These are phyloP conservation scores for Ceramica pisi DNA, from an alignment of 2,888 invertebrate genomes.

Conservation along the genomic window DNA sequence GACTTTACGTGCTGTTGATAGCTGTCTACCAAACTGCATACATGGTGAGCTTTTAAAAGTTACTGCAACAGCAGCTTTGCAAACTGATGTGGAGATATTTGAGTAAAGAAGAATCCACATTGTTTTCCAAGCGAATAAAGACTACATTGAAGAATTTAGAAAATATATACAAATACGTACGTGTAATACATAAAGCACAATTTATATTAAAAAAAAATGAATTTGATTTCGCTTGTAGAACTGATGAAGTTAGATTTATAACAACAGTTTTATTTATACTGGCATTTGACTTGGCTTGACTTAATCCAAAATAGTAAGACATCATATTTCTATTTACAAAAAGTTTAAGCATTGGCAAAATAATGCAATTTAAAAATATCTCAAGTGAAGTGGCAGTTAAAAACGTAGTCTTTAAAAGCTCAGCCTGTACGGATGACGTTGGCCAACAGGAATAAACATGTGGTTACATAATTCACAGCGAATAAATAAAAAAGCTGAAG, in stretches of 20 bases:
- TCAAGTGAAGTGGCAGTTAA: background rate
- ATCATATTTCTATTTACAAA: background rate
- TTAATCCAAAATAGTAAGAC: background rate
- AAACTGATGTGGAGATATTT: background rate
- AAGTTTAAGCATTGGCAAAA: background rate
- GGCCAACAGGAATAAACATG: background rate
- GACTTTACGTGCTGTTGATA: background rate
- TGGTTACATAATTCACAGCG: background rate
- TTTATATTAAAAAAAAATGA: background rate
- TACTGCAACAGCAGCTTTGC: background rate
- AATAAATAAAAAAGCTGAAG: background rate
- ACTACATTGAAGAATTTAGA: background rate
- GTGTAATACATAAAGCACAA: background rate
- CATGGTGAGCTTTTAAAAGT: constrained; percentile 16
- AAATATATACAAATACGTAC: too few relatives aligned
- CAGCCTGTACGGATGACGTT: constrained; percentile 9
- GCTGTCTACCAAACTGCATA: background rate
- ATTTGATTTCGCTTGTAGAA: constrained; percentile 1
- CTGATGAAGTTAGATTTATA: background rate
- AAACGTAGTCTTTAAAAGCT: constrained; percentile 13
- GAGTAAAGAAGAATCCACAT: background rate
- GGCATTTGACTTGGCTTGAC: background rate
- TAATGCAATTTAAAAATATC: constrained; percentile 3
- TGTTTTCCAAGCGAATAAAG: constrained; percentile 22
- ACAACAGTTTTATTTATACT: background rate